A percentile compares a stretch with the other conserved stretches of the same genome.
phyloP scores from a whole-genome alignment of 2,888 invertebrate species.

The Bellardia bayeri region DNA sequence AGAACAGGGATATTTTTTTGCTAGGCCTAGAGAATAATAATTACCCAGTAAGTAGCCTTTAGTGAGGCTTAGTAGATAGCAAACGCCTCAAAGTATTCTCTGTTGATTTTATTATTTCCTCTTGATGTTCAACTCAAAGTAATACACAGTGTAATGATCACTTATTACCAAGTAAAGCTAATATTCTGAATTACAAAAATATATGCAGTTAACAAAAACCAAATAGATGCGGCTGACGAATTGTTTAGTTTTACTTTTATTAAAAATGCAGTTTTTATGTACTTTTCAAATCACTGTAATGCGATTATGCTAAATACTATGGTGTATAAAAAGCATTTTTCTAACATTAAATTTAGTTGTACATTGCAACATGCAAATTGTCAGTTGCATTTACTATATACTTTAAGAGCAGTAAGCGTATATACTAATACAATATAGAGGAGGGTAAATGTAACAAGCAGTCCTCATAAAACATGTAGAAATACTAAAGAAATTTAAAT shows the following conservation, averaged over 20 bases:
- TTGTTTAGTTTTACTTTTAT: background rate
- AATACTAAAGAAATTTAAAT: too few relatives aligned
- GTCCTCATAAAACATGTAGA: background rate
- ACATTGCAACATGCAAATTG: slow-evolving; percentile 35
- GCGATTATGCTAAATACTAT: slow-evolving; percentile 50
- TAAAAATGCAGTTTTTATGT: background rate
- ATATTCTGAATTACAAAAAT: too few relatives aligned
- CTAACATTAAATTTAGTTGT: slow-evolving; percentile 44
- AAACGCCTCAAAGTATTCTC: too few relatives aligned
- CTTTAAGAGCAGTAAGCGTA: slow-evolving; percentile 26
- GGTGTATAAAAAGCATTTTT: slow-evolving; percentile 29
- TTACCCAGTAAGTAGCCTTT: too few relatives aligned
- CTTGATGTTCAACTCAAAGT: too few relatives aligned
- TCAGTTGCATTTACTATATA: slow-evolving; percentile 40
- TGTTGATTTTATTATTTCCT: too few relatives aligned
- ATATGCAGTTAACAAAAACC: too few relatives aligned
- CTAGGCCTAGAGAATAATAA: too few relatives aligned
- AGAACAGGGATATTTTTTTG: too few relatives aligned
- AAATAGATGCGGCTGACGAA: background rate
- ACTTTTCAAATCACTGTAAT: slow-evolving; percentile 41
- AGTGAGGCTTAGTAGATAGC: too few relatives aligned
- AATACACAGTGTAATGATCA: too few relatives aligned
- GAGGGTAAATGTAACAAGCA: background rate
- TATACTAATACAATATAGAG: background rate
- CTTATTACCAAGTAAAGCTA: too few relatives aligned